Conservation (phyloP, 1,140 invertebrate species). For the Drosophila repletoides region DNA sequence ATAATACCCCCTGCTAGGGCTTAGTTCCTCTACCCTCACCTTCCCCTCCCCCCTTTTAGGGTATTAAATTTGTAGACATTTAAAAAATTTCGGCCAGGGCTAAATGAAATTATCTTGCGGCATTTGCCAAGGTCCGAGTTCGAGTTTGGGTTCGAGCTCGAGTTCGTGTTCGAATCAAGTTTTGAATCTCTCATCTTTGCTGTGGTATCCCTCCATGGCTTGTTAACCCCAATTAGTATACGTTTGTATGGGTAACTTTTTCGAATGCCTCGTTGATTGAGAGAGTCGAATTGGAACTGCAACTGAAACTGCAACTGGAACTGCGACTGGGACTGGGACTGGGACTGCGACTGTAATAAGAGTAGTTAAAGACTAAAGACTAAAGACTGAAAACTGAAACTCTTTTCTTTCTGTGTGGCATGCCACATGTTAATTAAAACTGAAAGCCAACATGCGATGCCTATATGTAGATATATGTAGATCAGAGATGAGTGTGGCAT, state of each 20-base stretch:
- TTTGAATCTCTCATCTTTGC: not conserved
- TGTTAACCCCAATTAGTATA: slow-evolving; percentile 76
- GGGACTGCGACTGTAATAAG: slow-evolving; percentile 1
- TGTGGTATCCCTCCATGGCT: slow-evolving; percentile 17
- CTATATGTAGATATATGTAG: not conserved
- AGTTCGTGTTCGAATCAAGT: not conserved
- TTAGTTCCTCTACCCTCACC: too few relatives aligned
- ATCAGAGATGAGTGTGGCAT: slow-evolving; percentile 13
- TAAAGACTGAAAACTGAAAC: slow-evolving; percentile 18
- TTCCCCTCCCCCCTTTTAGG: too few relatives aligned
- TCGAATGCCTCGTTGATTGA: slow-evolving; percentile 36
- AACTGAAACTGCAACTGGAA: not conserved
- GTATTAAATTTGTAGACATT: slow-evolving; percentile 1
- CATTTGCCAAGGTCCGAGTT: slow-evolving; percentile 4
- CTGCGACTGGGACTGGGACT: slow-evolving; percentile 5
- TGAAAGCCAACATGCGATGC: slow-evolving; percentile 10
- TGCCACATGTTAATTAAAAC: slow-evolving; percentile 56
- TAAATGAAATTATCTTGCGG: slow-evolving; percentile 12
- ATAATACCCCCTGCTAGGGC: too few relatives aligned
- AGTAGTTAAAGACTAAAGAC: too few relatives aligned
- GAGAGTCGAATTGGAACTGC: slow-evolving; percentile 25
- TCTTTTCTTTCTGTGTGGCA: slow-evolving; percentile 25
- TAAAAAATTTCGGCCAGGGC: not conserved
- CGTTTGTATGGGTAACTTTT: slow-evolving; percentile 46
- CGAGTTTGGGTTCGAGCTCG: not conserved